Base-by-base conservation (phyloP, 1,140 invertebrate species). In the Drosophila funebris region DNA sequence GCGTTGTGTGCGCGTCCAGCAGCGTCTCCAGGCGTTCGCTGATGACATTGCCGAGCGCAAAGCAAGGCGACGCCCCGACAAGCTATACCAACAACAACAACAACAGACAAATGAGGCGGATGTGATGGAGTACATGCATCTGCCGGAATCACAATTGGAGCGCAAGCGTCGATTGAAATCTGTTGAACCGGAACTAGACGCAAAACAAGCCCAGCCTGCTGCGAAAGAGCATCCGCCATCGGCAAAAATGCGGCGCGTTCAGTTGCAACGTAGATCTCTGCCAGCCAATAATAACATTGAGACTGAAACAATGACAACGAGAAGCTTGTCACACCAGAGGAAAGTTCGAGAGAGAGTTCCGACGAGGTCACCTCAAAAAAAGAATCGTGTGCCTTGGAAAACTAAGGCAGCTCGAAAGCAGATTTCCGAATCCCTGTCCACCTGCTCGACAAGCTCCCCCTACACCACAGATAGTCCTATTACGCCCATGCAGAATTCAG, bases 1-100 rank as follows among this genome's bases (percentile, higher is more conserved):
- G 50, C 79, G 85, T 61, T 91, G 90, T 36, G 36, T 82, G 16
- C 90, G 90, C 4, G 75, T 90, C 36, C 90, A 91, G 66, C 76
- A 78, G 20, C 79, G 79, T 18, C 46, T 91, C 24, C 76, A 85
- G 39, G 71, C 72, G 22, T 63, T 52, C 16, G 72, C 84, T 27
- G 64, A 83, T 29, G 48, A 71, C 3, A 57, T 87, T 39, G 52
- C 58, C 37, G 75, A 83, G 39, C 71, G 50, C 2, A 73, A 78
- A 39, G 27, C 54, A 33, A 1, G 13, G 11, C 29, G 4, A 31
- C 68, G 48, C 37, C 43, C 44, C 46, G 64, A 63, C 54, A 43
- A 71, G 9, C 60, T n/a, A n/a, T n/a, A 41, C 5, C 53, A 67
- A 14, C 60, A 78, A 18, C 33, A 48, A 13, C 24, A 22, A 1